A percentile compares a stretch with the other conserved stretches of the same genome.
Evolutionary conservation across 2,113 vertebrate genomes (phyloP).

Genomic region (Rhinolophus ferrumequinum): DNA sequence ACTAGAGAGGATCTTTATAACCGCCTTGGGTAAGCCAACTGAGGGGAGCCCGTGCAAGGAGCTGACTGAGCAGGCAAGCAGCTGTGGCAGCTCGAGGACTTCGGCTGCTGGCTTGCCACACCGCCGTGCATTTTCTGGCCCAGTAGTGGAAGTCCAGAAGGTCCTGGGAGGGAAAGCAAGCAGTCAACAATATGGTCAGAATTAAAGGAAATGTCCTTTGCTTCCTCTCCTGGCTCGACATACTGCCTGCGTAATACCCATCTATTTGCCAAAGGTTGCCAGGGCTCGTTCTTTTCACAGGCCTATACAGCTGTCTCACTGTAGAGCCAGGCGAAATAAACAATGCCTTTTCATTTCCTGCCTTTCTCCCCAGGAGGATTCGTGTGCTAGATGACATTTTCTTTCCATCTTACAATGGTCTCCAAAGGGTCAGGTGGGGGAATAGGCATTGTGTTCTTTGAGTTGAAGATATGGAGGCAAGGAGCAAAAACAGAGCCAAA

Average conservation of each 20-base stretch:
- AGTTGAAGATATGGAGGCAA: not conserved
- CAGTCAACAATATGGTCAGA: not conserved
- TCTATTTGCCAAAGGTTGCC: slow-evolving; percentile 43
- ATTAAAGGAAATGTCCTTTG: slow-evolving; percentile 45
- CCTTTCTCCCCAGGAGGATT: slow-evolving; percentile 36
- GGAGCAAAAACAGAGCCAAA: not conserved
- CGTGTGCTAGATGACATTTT: slow-evolving; percentile 36
- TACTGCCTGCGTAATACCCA: not conserved
- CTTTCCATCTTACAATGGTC: slow-evolving; percentile 13
- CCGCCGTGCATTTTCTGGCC: not conserved
- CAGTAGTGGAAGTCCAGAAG: not conserved
- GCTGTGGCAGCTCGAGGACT: not conserved
- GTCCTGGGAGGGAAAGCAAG: not conserved
- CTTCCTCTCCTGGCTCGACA: slow-evolving; percentile 49
- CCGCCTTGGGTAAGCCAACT: not conserved
- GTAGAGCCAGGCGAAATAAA: slow-evolving; percentile 21
- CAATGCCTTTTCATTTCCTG: slow-evolving; percentile 57
- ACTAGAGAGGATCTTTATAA: not conserved
- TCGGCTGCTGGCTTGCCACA: not conserved
- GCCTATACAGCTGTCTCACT: slow-evolving; percentile 16
- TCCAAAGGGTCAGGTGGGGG: not conserved
- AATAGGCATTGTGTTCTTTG: not conserved
- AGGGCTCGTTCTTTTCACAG: slow-evolving; percentile 42
- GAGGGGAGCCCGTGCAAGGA: not conserved
- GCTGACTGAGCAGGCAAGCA: not conserved